These are phyloP conservation scores for Lithophane socia DNA, from an alignment of 2,888 invertebrate species.

Conservation along the genomic window DNA sequence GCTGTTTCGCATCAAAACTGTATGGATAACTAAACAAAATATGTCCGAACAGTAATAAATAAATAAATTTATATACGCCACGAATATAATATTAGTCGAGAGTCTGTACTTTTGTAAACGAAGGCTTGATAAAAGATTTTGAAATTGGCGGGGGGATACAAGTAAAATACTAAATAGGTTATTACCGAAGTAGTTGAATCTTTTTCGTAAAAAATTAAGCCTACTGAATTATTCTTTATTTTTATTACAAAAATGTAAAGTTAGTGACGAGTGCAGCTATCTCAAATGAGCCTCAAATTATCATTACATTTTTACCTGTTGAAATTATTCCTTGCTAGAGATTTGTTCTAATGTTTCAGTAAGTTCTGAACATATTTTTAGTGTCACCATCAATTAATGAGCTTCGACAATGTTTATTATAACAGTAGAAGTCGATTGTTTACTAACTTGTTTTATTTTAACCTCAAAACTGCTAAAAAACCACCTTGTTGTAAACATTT, in stretches of 20 bases:
- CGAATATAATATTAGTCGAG: not conserved
- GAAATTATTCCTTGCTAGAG: not conserved
- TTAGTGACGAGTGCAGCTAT: not conserved
- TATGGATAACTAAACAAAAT: not conserved
- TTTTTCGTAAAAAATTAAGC: not conserved
- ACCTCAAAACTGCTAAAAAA: constrained; percentile 20
- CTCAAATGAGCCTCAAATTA: not conserved
- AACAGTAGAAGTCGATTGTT: constrained; percentile 2
- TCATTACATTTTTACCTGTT: constrained; percentile 30
- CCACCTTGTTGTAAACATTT: constrained; percentile 15
- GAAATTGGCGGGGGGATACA: not conserved
- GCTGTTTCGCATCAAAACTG: not conserved
- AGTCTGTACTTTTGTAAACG: not conserved
- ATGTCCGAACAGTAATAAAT: not conserved
- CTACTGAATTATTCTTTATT: not conserved
- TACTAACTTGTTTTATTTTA: constrained; percentile 6
- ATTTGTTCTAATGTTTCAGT: constrained; percentile 7
- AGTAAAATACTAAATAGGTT: not conserved
- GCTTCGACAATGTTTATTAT: not conserved
- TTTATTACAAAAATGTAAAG: not conserved
- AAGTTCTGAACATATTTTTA: constrained; percentile 1
- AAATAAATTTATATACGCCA: not conserved
- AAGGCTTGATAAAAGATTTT: not conserved
- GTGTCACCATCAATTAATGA: constrained; percentile 3
- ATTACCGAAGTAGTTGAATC: not conserved